phyloP scores from a whole-genome alignment of 2,888 invertebrate genomes.

The Keiferia lycopersicella region DNA sequence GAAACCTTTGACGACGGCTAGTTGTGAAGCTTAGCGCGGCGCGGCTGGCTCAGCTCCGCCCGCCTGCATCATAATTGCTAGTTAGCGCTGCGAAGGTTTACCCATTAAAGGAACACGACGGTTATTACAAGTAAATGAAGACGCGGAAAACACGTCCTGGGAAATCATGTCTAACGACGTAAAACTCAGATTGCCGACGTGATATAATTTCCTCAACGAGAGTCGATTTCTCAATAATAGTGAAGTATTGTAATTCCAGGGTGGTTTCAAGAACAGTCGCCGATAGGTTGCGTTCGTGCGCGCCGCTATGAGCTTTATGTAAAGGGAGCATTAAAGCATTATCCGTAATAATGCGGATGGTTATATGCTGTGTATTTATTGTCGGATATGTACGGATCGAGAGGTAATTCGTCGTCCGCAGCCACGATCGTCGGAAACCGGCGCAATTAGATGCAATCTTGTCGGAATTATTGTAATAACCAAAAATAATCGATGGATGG shows the following conservation, averaged over 20 bases:
- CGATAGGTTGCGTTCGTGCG: constrained; percentile 15
- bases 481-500: constrained; percentile 76
- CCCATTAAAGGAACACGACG: constrained; percentile 27
- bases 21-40: constrained; percentile 46
- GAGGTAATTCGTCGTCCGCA: constrained; percentile 61
- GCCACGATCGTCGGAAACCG: constrained; percentile 69
- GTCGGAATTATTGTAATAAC: constrained; percentile 80
- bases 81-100: constrained; percentile 25
- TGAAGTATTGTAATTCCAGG: constrained; percentile 47
- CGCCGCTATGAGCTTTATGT: constrained; percentile 22
- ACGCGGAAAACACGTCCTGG: constrained; percentile 61
- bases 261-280: constrained; percentile 35
- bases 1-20: constrained; percentile 59
- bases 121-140: constrained; percentile 39
- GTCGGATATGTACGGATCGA: constrained; percentile 48
- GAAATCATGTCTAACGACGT: constrained; percentile 61
- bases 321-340: constrained; percentile 21
- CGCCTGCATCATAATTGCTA: constrained; percentile 33
- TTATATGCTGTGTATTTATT: constrained; percentile 7
- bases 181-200: constrained; percentile 57
- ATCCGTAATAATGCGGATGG: constrained; percentile 26
- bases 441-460: constrained; percentile 78
- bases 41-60: constrained; percentile 43
- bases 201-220: constrained; percentile 61
- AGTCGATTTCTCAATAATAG: constrained; percentile 52